Evolutionary conservation across 2,888 invertebrate species (phyloP).

Genomic region (Eupsilia transversa): DNA sequence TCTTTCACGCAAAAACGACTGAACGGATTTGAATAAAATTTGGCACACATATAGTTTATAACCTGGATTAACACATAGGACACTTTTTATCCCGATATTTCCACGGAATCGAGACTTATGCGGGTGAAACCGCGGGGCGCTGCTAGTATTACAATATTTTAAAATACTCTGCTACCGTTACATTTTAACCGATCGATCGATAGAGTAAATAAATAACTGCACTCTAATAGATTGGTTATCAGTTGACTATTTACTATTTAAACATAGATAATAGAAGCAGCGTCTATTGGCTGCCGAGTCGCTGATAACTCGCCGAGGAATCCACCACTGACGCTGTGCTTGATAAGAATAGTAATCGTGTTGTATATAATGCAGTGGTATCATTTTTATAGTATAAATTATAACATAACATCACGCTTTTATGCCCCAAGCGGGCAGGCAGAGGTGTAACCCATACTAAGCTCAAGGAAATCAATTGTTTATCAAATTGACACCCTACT

Average conservation of each 20-base stretch:
- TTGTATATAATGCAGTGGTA: neutral
- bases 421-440: neutral
- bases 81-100: too few relatives aligned
- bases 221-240: slow-evolving; percentile 41
- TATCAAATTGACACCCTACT: too few relatives aligned
- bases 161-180: too few relatives aligned
- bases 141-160: too few relatives aligned
- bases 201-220: slow-evolving; percentile 15
- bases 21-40: too few relatives aligned
- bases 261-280: slow-evolving; percentile 31
- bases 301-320: slow-evolving; percentile 14
- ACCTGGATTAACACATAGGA: too few relatives aligned
- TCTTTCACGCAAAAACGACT: too few relatives aligned
- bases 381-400: slow-evolving; percentile 1
- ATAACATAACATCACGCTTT: neutral
- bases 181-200: neutral
- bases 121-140: too few relatives aligned
- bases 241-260: slow-evolving; percentile 50
- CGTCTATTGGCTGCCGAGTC: slow-evolving; percentile 16
- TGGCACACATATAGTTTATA: too few relatives aligned
- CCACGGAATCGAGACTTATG: too few relatives aligned
- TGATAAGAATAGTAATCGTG: slow-evolving; percentile 22
- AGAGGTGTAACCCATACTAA: too few relatives aligned
- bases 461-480: too few relatives aligned
- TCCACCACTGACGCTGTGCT: slow-evolving; percentile 27